A percentile compares a stretch with the other conserved stretches of the same genome.
These are phyloP conservation scores for Micropoecilia bifurca DNA, from an alignment of 2,797 vertebrate species.

Conservation along the genomic window DNA sequence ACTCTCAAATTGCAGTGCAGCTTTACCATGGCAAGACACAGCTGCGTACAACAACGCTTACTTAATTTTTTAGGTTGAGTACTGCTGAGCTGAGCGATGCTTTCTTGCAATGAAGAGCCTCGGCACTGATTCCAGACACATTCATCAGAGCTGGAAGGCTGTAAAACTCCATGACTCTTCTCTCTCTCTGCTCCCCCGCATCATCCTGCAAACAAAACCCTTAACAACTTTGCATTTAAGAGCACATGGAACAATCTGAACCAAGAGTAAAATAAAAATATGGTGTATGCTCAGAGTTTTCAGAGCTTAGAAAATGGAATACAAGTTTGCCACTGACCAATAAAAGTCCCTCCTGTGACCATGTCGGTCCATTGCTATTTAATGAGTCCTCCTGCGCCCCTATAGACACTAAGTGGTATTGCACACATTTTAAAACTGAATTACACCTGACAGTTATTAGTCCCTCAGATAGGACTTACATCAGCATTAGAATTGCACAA, in stretches of 20 bases:
- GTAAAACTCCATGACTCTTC: conserved; percentile 17
- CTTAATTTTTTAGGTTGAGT: conserved; percentile 45
- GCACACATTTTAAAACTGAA: not conserved
- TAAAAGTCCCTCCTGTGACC: not conserved
- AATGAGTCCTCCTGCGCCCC: not conserved
- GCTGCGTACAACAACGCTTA: conserved; percentile 54
- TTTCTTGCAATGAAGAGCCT: conserved; percentile 55
- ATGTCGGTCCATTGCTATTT: not conserved
- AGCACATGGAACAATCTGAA: conserved; percentile 2
- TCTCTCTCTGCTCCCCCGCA: conserved; percentile 11
- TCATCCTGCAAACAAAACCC: conserved; percentile 26
- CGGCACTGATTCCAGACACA: conserved; percentile 58
- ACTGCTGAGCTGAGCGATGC: conserved; percentile 30
- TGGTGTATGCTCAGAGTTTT: not conserved
- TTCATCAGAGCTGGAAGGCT: conserved; percentile 49
- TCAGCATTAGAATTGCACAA: not conserved
- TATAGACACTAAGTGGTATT: not conserved
- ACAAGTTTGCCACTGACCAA: not conserved
- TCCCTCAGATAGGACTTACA: not conserved
- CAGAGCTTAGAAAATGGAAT: not conserved
- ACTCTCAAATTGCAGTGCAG: conserved; percentile 60
- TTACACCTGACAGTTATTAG: not conserved
- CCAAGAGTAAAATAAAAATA: not conserved
- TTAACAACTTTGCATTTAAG: conserved; percentile 4
- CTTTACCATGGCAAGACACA: conserved; percentile 49